A percentile compares a stretch with the other conserved stretches of the same genome.
Conservation (phyloP, 1,140 invertebrate genomes). For the Drosophila watanabei region DNA sequence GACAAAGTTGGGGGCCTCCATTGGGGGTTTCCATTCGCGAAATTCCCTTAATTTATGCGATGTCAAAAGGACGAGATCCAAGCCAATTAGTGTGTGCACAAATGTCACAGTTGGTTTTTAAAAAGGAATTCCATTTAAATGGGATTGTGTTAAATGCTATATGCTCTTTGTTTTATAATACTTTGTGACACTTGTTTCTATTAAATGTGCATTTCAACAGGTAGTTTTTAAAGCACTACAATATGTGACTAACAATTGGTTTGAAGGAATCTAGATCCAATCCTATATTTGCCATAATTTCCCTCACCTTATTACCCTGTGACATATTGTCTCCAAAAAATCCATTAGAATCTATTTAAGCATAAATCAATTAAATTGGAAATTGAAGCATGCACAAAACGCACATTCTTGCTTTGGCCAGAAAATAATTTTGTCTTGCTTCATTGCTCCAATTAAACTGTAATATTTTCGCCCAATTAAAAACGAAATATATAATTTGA, state of each 20-base stretch:
- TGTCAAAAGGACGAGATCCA: constrained; percentile 52
- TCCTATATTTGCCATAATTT: not conserved
- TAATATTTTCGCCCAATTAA: constrained; percentile 17
- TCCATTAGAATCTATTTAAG: constrained; percentile 10
- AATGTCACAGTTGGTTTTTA: constrained; percentile 16
- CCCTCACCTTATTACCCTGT: not conserved
- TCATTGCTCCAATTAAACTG: constrained; percentile 13
- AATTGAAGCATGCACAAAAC: not conserved
- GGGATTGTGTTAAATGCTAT: constrained; percentile 3
- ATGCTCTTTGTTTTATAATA: not conserved
- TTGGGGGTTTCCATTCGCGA: constrained; percentile 32
- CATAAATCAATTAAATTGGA: constrained; percentile 5
- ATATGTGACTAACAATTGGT: not conserved
- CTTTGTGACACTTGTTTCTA: not conserved
- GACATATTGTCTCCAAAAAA: not conserved
- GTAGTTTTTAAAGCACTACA: not conserved
- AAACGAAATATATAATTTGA: constrained; percentile 2
- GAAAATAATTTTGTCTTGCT: not conserved
- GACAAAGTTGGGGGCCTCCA: not conserved
- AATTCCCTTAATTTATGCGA: constrained; percentile 64
- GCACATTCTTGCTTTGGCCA: not conserved
- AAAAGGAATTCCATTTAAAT: constrained; percentile 17
- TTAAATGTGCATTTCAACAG: not conserved
- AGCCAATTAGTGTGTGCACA: constrained; percentile 48
- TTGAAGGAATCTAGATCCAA: not conserved